These are phyloP conservation scores for Endotricha flammealis DNA, from an alignment of 2,888 invertebrate species.

Conservation along the genomic window DNA sequence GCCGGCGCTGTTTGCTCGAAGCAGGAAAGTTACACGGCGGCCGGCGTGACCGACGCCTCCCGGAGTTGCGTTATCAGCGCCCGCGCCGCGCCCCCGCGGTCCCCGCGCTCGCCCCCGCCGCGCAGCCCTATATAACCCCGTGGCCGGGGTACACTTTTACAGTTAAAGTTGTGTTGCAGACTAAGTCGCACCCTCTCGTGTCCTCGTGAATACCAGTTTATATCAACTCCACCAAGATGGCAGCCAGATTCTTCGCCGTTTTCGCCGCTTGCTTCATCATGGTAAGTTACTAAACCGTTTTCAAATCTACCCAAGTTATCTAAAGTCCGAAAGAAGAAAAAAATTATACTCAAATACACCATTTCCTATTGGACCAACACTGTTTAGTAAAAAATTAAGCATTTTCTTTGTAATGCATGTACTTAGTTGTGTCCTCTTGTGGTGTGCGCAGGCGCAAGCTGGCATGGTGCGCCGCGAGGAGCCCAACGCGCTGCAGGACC, in stretches of 20 bases:
- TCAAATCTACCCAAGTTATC: too few species aligned
- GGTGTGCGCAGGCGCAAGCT: conserved; percentile 38
- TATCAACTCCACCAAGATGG: conserved; percentile 32
- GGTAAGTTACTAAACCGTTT: conserved; percentile 55
- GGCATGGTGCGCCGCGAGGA: conserved; percentile 52
- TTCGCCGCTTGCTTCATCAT: conserved; percentile 52
- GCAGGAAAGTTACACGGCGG: conserved; percentile 17
- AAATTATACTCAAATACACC: too few species aligned
- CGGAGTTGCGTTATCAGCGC: conserved; percentile 23
- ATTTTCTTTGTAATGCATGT: too few species aligned
- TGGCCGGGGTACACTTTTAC: conserved; percentile 27
- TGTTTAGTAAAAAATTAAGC: too few species aligned
- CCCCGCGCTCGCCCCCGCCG: conserved; percentile 12
- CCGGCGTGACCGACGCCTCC: too few species aligned
- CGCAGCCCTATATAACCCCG: conserved; percentile 29
- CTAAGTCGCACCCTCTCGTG: conserved; percentile 19
- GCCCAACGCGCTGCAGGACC: conserved; percentile 37
- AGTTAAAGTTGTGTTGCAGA: conserved; percentile 35
- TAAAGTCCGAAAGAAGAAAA: too few species aligned
- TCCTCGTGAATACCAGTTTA: conserved; percentile 10
- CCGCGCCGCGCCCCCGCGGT: conserved; percentile 18
- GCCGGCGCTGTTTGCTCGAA: conserved; percentile 23
- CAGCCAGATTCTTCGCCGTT: conserved; percentile 46
- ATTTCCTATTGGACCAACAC: too few species aligned
- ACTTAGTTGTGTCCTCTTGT: too few species aligned